Base-by-base conservation (phyloP, 2,797 vertebrate genomes). In the Protonibea diacanthus region DNA sequence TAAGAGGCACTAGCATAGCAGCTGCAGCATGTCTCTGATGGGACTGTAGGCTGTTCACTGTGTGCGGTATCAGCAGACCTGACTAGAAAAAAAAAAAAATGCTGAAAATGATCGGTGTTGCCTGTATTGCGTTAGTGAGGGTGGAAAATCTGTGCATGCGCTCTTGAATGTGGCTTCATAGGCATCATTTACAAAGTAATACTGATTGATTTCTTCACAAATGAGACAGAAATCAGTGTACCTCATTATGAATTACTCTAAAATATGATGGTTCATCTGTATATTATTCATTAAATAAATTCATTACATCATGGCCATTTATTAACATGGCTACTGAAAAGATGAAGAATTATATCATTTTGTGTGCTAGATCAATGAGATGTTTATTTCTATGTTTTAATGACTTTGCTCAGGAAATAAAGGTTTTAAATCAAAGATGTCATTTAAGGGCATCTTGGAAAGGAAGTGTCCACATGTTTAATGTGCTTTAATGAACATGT, bases 1-100 rank as follows among this genome's bases (percentile, higher is more conserved):
- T 88, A 66, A 90, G 88, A 86, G 56, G 27, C 89, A 80, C 27
- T 77, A 83, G 63, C 78, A 74, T 70, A 77, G 67, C 89, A 88
- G 90, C 90, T 88, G 90, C 87, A 84, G 78, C 66, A 1, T 12
- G 42, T 80, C 83, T 91, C 89, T 91, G 70, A 61, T 76, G 89
- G 88, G 87, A 86, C 78, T 65, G 52, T 84, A 74, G 58, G 69
- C 66, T 57, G 51, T 20, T 81, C 59, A 21, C 71, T 72, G 80
- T 40, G 65, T 74, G 74, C 81, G 71, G 74, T 71, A 85, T 84
- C 82, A 83, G 76, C 80, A 84, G 70, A 76, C 78, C 48, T 78
- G 77, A 79, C 52, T 9, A 38, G 45, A 23, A 55, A 76, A 81
- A 33, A 27, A 3, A 27, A 27, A 78, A 83, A 25, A 61, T 68